Base-by-base conservation (phyloP, 2,113 vertebrate species). In the Trochalopteron elliotii region DNA sequence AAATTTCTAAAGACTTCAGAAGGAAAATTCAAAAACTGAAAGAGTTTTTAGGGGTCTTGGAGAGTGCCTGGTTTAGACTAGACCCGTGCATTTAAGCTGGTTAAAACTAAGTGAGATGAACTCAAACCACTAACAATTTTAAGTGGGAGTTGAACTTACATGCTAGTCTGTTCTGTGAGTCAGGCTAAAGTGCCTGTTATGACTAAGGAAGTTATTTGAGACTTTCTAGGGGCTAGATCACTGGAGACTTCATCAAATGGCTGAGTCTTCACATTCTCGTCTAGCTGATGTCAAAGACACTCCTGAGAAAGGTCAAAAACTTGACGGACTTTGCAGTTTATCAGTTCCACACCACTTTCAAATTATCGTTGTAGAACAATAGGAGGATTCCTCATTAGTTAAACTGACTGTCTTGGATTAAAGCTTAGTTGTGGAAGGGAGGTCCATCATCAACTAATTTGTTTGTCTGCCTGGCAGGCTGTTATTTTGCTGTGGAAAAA, bases 401-500 rank as follows among this genome's bases (percentile, higher is more conserved):
- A 93, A 95, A 91, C 65, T 50, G 61, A 10, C 65, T 94, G 91
- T 96, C 89, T 94, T 95, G 76, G 74, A 91, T 87, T 95, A 96
- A 96, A 96, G 81, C 74, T 87, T 81, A 79, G 77, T 47, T 92
- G 91, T 77, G 72, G 90, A 95, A 96, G 78, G 87, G 81, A 94
- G 65, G 84, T 96, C 87, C 93, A 79, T 96, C 91, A 94, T 87
- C 91, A 94, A 78, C 91, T 97, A 97, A 97, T 95, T 95, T 90
- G 93, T 95, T 94, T 95, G 87, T 91, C 84, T 95, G 93, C 74
- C 61, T 93, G 89, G 65, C 87, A 95, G 87, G 70, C 87, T 91
- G 69, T 87, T 91, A 96, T 95, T 96, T 94, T 93, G 70, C 93
- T 96, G 80, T 94, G 95, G 94, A 96, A 96, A 94, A 97, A 91